A percentile compares a stretch with the other conserved stretches of the same genome.
Conservation (phyloP, 2,113 vertebrate genomes). For the Dermatemys mawii region DNA sequence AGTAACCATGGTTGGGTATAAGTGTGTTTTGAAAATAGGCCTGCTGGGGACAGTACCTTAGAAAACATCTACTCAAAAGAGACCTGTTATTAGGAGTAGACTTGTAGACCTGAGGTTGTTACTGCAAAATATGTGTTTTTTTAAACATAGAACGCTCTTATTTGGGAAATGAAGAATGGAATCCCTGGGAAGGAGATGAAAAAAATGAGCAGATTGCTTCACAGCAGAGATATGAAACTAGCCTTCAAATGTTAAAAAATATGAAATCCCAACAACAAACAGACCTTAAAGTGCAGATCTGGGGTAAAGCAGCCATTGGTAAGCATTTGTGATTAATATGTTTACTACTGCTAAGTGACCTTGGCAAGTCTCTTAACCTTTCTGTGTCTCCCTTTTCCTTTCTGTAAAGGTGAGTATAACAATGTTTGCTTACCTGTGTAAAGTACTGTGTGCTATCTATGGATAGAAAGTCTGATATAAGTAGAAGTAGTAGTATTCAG, state of each 20-base stretch:
- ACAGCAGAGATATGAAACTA: conserved; percentile 81
- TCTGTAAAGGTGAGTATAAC: neutral
- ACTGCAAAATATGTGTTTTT: conserved; percentile 6
- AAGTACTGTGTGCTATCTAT: neutral
- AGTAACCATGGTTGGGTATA: neutral
- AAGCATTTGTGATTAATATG: conserved; percentile 44
- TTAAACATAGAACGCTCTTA: conserved; percentile 62
- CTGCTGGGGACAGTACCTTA: neutral
- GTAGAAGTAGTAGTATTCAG: neutral
- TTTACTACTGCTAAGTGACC: neutral
- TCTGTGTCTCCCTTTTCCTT: neutral
- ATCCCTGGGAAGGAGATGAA: conserved; percentile 95
- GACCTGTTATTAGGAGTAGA: neutral
- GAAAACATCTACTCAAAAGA: neutral
- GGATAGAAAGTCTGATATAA: neutral
- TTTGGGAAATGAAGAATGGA: conserved; percentile 86
- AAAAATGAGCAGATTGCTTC: conserved; percentile 80
- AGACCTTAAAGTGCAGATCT: conserved; percentile 89
- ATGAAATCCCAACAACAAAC: conserved; percentile 77
- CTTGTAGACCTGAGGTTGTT: neutral
- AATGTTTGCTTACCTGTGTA: neutral
- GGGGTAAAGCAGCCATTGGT: conserved; percentile 98
- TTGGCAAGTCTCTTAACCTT: neutral
- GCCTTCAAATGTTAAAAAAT: conserved; percentile 80
- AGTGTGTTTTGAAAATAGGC: neutral